Percentiles rank a stretch among this genome's conserved stretches.
Evolutionary conservation across 2,113 vertebrate genomes (phyloP).

Genomic region (Pollachius pollachius): DNA sequence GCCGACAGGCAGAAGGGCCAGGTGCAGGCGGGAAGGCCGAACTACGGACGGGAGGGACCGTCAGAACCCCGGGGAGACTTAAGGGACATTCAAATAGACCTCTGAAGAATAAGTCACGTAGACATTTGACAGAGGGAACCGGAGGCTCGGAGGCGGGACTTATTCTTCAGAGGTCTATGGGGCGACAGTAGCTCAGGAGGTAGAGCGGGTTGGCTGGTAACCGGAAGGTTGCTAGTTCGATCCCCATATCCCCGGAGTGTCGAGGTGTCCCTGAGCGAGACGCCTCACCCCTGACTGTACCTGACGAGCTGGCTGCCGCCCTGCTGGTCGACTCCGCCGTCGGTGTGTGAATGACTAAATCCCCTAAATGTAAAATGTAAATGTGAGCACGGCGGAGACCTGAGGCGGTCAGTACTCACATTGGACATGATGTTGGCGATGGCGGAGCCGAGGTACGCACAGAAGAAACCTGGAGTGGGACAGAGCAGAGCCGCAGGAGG

Average conservation of each 20-base stretch:
- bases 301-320: no score
- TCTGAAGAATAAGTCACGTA: no score
- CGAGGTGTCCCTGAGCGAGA: no score
- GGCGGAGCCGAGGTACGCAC: slow-evolving; percentile 85
- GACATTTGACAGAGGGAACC: no score
- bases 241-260: no score
- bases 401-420: slow-evolving; percentile 67
- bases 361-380: no score
- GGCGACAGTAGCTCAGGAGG: background rate
- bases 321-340: no score
- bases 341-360: no score
- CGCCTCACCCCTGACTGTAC: no score
- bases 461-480: slow-evolving; percentile 71
- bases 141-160: no score
- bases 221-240: background rate
- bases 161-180: no score
- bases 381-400: no score
- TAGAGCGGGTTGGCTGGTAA: background rate
- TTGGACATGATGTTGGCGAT: slow-evolving; percentile 81
- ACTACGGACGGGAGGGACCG: slow-evolving; percentile 63
- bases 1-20: slow-evolving; percentile 96
- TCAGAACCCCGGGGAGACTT: background rate
- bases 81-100: background rate
- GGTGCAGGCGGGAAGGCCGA: slow-evolving; percentile 89
- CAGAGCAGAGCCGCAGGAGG: slow-evolving; percentile 1